Percentiles rank a stretch among this genome's conserved stretches.
Conservation (phyloP, 1,140 invertebrate species). For the Yoshiicerus persimilis region DNA sequence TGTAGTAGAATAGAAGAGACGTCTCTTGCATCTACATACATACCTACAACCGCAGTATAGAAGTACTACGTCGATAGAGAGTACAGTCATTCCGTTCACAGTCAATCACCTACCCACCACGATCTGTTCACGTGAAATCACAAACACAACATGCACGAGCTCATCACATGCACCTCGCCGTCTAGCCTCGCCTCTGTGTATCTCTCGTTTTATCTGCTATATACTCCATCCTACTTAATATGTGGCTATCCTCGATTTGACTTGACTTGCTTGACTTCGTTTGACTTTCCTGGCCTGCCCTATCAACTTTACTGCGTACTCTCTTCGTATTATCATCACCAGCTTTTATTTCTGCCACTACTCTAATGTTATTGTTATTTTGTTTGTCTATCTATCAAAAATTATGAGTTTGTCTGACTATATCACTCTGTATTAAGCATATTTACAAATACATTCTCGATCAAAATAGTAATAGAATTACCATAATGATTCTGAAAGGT, state of each 20-base stretch:
- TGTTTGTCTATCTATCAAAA: not conserved
- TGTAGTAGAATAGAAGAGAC: not conserved
- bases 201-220: not conserved
- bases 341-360: not conserved
- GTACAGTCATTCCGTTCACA: not conserved
- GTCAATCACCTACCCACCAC: conserved; percentile 32
- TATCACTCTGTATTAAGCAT: not conserved
- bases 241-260: not conserved
- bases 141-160: conserved; percentile 8
- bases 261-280: not conserved
- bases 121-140: conserved; percentile 23
- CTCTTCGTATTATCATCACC: not conserved
- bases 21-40: not conserved
- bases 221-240: not conserved
- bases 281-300: not conserved
- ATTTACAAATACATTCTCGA: not conserved
- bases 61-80: not conserved
- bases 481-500: too few relatives aligned
- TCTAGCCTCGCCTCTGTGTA: not conserved
- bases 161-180: conserved; percentile 3
- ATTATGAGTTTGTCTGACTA: not conserved
- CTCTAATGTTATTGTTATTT: not conserved
- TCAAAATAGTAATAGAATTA: not conserved
- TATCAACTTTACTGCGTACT: not conserved
- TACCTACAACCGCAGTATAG: not conserved